Evolutionary conservation across 2,113 vertebrate species (phyloP).

Genomic region (Pterophyllum scalare): DNA sequence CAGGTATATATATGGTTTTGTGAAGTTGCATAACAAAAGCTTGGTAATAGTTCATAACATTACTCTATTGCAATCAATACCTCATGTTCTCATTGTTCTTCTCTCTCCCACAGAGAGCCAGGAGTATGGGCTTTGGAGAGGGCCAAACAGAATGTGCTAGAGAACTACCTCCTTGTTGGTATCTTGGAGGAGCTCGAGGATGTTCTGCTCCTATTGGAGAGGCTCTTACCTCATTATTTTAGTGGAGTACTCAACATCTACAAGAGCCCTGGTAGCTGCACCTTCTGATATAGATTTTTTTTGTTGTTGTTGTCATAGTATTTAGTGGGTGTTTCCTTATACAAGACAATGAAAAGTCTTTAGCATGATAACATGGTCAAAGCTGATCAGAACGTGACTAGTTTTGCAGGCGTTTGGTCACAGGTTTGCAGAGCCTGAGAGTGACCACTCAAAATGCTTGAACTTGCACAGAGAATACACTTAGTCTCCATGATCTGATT

Average conservation of each 20-base stretch:
- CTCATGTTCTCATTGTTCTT: not conserved
- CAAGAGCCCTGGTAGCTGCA: constrained; percentile 91
- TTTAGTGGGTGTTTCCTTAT: not conserved
- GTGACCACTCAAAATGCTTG: not conserved
- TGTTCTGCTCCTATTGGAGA: constrained; percentile 95
- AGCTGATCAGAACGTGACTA: not conserved
- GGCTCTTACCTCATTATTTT: constrained; percentile 99
- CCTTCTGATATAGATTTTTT: not conserved
- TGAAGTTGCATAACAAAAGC: not conserved
- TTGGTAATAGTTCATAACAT: not conserved
- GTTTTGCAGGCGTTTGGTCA: not conserved
- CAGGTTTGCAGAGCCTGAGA: not conserved
- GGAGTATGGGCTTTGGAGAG: constrained; percentile 95
- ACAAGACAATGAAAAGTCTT: not conserved
- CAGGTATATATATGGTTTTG: constrained; percentile 81
- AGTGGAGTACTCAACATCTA: constrained; percentile 95
- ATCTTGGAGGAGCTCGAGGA: constrained; percentile 98
- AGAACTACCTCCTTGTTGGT: constrained; percentile 98
- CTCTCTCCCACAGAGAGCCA: constrained; percentile 85
- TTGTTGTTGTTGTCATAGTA: not conserved
- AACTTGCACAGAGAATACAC: not conserved
- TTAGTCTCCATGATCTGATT: not conserved
- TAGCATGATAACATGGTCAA: not conserved
- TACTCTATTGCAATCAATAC: not conserved
- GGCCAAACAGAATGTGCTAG: constrained; percentile 94